A percentile compares a stretch with the other conserved stretches of the same genome.
phyloP scores from a whole-genome alignment of 2,888 invertebrate species.

The Meganola albula region DNA sequence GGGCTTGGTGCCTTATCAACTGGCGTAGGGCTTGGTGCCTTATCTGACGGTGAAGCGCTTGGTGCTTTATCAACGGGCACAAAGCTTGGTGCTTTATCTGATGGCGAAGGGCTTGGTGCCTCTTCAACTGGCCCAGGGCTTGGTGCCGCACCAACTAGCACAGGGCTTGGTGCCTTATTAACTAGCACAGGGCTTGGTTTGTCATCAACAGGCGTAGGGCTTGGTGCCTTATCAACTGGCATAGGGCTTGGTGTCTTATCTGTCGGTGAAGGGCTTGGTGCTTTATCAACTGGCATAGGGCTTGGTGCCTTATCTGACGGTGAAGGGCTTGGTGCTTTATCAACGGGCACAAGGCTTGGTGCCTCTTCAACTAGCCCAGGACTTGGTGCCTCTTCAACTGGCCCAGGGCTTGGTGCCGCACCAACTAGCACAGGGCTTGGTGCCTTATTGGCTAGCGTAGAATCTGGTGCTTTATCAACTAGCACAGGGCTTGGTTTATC shows the following conservation, averaged over 20 bases:
- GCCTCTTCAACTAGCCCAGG: conserved; percentile 5
- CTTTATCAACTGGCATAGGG: background rate
- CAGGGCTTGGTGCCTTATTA: conserved; percentile 5
- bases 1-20: background rate
- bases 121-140: conserved; percentile 5
- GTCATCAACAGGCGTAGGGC: conserved; percentile 5
- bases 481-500: too few species aligned
- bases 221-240: conserved; percentile 9
- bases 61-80: too few species aligned
- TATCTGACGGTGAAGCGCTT: too few species aligned
- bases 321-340: conserved; percentile 3
- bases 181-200: conserved; percentile 2
- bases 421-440: conserved; percentile 3
- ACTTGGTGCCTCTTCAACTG: conserved; percentile 5
- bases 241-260: background rate
- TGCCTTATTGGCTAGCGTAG: background rate
- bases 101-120: conserved; percentile 1
- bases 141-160: conserved; percentile 8
- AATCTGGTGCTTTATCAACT: conserved; percentile 5
- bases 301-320: conserved; percentile 1
- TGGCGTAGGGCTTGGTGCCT: too few species aligned
- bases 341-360: conserved; percentile 6
- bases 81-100: conserved; percentile 8
- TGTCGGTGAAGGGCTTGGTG: too few species aligned
- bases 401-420: conserved; percentile 11